Percentiles rank a stretch among this genome's conserved stretches.
Conservation (phyloP, 2,888 invertebrate genomes). For the Alentia gelatinosa region DNA sequence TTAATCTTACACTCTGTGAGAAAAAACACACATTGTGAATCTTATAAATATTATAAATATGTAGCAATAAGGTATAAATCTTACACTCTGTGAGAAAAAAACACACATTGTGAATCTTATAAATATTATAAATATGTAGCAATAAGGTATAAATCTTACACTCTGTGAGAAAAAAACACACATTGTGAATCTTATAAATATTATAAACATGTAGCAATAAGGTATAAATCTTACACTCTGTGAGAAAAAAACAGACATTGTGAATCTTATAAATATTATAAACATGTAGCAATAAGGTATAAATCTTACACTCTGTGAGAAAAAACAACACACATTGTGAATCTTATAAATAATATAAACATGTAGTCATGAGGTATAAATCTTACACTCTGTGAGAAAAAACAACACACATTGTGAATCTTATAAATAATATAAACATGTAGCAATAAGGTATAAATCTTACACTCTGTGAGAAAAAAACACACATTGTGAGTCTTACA, state of each 20-base stretch:
- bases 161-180: too few species aligned
- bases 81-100: too few species aligned
- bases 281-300: neutral
- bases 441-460: neutral
- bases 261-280: too few species aligned
- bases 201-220: too few species aligned
- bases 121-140: too few species aligned
- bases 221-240: too few species aligned
- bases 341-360: neutral
- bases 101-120: too few species aligned
- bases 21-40: neutral
- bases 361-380: neutral
- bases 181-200: too few species aligned
- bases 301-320: conserved; percentile 41
- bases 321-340: neutral
- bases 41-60: too few species aligned
- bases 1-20: neutral
- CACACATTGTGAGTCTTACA: neutral
- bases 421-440: neutral
- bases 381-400: neutral
- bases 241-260: too few species aligned
- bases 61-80: too few species aligned
- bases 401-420: neutral
- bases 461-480: neutral
- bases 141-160: too few species aligned